Conservation (phyloP, 2,888 invertebrate genomes). For the Eremobia ochroleuca region DNA sequence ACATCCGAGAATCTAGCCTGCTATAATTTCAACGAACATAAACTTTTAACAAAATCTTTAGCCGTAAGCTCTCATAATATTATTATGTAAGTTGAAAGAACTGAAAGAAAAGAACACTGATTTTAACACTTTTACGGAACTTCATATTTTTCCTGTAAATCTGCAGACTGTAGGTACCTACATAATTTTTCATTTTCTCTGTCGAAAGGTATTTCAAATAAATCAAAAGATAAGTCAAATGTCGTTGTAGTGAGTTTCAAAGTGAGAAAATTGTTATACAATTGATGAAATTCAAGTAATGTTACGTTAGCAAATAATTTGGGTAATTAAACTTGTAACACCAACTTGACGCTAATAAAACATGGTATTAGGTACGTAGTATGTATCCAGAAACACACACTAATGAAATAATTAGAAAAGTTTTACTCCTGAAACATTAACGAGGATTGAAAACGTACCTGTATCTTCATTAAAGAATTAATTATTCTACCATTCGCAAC, state of each 20-base stretch:
- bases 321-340: slow-evolving; percentile 30
- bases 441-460: slow-evolving; percentile 64
- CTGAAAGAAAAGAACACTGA: not conserved
- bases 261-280: not conserved
- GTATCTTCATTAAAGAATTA: slow-evolving; percentile 61
- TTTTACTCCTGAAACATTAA: slow-evolving; percentile 55
- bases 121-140: not conserved
- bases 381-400: slow-evolving; percentile 24
- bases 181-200: not conserved
- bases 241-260: not conserved
- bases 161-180: not conserved
- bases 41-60: slow-evolving; percentile 10
- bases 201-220: not conserved
- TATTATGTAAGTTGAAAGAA: not conserved
- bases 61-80: not conserved
- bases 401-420: slow-evolving; percentile 67
- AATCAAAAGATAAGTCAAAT: not conserved
- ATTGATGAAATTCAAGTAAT: not conserved
- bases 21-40: slow-evolving; percentile 5
- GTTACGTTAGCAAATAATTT: slow-evolving; percentile 18
- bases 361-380: slow-evolving; percentile 6
- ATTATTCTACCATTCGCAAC: slow-evolving; percentile 54
- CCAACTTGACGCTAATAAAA: slow-evolving; percentile 24
- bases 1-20: not conserved
- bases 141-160: not conserved